These are phyloP conservation scores for Dendroctonus valens DNA, from an alignment of 1,140 invertebrate genomes.

Conservation along the genomic window DNA sequence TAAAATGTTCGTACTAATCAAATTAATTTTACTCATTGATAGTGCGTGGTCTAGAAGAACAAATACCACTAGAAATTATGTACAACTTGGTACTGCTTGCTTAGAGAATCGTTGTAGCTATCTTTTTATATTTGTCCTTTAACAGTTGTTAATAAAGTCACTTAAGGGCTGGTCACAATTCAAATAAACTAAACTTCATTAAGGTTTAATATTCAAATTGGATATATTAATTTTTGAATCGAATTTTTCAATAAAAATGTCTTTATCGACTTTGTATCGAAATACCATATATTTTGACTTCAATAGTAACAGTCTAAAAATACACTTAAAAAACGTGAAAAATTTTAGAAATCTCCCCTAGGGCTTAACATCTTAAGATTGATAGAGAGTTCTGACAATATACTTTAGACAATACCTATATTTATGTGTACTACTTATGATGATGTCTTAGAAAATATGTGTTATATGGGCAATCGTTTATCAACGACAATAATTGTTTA, in stretches of 20 bases:
- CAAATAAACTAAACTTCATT: too few relatives aligned
- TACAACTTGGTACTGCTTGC: too few relatives aligned
- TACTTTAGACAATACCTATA: slow-evolving; percentile 28
- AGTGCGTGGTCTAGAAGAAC: not conserved
- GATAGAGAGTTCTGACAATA: slow-evolving; percentile 26
- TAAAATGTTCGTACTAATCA: not conserved
- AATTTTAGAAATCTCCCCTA: slow-evolving; percentile 8
- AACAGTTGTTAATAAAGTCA: too few relatives aligned
- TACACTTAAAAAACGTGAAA: not conserved
- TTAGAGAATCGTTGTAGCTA: too few relatives aligned
- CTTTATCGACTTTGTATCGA: too few relatives aligned
- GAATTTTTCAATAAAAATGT: too few relatives aligned
- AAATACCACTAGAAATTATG: too few relatives aligned
- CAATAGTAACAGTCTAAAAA: not conserved
- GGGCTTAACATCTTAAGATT: slow-evolving; percentile 12
- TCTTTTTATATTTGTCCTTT: too few relatives aligned
- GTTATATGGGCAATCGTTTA: slow-evolving; percentile 15
- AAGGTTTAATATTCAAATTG: too few relatives aligned
- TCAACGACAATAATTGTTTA: slow-evolving; percentile 32
- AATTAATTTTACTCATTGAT: not conserved
- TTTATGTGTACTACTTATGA: slow-evolving; percentile 12
- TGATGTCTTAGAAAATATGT: slow-evolving; percentile 16
- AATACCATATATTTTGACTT: too few relatives aligned
- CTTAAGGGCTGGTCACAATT: too few relatives aligned
- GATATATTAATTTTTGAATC: too few relatives aligned